Evolutionary conservation across 2,888 invertebrate genomes (phyloP), one percentile per base, ranked within the genome.

Genomic region (Drosophila buzzatii): DNA sequence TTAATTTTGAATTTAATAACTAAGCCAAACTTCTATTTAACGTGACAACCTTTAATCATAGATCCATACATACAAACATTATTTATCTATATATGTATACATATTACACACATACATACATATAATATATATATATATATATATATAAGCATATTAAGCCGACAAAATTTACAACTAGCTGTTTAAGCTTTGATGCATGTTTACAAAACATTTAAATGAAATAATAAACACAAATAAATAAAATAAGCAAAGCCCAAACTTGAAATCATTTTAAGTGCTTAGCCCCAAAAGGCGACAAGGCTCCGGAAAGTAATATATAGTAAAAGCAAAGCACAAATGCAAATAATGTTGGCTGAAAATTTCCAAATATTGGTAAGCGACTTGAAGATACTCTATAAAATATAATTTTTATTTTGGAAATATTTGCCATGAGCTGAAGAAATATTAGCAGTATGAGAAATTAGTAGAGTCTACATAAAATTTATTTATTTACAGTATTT

Each of bases 171-270:
- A 81, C 83, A 76, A 75, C 84, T 75, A 84, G 86, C 78, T 60
- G 70, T 79, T 87, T 91, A 91, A 91, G 91, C 82, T 86, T 90
- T 82, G 89, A 89, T 89, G 85, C 85, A 90, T 91, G 91, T 91
- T 91, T 91, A 79, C 89, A 91, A 91, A 91, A 91, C 91, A 91
- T 89, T 88, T 79, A 80, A 88, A 88, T 85, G 70, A 84, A 82
- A 70, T 81, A 81, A 79, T 79, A 79, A 78, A 78, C 58, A 64
- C 72, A 73, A 63, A 77, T 71, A 73, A 77, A 77, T 79, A 84
- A 61, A 70, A 65, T 49, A 65, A 72, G 64, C 52, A 56, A 67
- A 77, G 44, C 23, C 27, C 47, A 53, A 53, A 53, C 67, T 74
- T 39, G 41, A 80, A 72, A 63, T 82, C 62, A 67, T 80, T 81